Conservation (phyloP, 92 coral and sea anemone genomes). For the Porites lobata region DNA sequence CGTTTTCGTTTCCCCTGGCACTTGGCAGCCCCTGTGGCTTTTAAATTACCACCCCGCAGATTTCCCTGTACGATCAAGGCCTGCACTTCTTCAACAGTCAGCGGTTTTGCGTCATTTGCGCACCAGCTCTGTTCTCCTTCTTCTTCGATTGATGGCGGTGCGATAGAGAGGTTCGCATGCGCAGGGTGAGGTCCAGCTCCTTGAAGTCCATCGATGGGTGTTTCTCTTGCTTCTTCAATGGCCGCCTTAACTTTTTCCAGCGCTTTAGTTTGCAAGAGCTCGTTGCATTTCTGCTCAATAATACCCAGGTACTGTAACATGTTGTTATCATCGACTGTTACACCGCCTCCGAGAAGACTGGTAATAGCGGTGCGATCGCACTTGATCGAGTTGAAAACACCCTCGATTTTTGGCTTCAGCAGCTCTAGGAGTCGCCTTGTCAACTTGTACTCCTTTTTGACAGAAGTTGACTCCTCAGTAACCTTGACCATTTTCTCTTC, state of each 20-base stretch:
- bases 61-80: constrained; percentile 61
- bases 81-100: constrained; percentile 88
- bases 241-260: constrained; percentile 72
- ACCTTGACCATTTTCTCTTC: constrained; percentile 70
- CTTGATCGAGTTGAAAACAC: constrained; percentile 72
- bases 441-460: constrained; percentile 61
- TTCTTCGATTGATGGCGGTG: constrained; percentile 85
- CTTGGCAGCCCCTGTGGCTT: constrained; percentile 62
- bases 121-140: constrained; percentile 68
- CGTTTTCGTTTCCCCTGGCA: constrained; percentile 30
- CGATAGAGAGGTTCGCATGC: constrained; percentile 66
- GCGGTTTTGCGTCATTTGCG: constrained; percentile 74
- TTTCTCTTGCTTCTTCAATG: constrained; percentile 66
- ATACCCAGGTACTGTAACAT: constrained; percentile 91
- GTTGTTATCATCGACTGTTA: constrained; percentile 85
- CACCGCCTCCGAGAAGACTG: constrained; percentile 91
- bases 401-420: constrained; percentile 87
- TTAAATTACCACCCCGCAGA: constrained; percentile 57
- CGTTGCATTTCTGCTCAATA: constrained; percentile 94
- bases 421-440: constrained; percentile 73
- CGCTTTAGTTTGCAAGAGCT: constrained; percentile 79
- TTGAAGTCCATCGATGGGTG: constrained; percentile 71
- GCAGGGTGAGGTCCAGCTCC: constrained; percentile 88
- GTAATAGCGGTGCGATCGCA: constrained; percentile 90
- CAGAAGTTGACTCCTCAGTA: constrained; percentile 56